Base-by-base conservation (phyloP, 2,113 vertebrate species). In the Cheirogaleus medius region DNA sequence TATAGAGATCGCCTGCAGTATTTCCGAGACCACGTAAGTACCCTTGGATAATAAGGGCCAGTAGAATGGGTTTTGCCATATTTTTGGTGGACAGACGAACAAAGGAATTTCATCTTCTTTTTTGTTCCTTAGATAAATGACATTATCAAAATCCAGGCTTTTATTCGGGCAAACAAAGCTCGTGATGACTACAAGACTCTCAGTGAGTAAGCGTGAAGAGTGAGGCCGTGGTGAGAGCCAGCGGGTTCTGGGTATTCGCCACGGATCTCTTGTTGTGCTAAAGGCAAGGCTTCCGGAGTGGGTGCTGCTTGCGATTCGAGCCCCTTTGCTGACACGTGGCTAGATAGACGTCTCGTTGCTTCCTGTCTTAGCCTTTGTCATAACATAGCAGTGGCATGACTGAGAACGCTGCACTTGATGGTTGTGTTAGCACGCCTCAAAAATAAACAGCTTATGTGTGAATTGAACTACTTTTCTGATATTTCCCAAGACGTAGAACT, bases 181-280 rank as follows among this genome's bases (percentile, higher is more conserved):
- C 99, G 99, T 87, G 99, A 99, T 56, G 99, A 99, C 98, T 99
- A 99, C 99, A 99, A 99, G 98, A 99, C 99, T 8, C 99, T 99
- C 87, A 99, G 99, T 99, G 98, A 99, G 99, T 99, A 97, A 74
- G 88, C 52, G 83, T n/a, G 80, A 20, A 52, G 68, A 93, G 77
- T 90, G 96, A 97, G 97, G 77, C 54, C 25, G 27, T 64, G 15
- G 83, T 73, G 90, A 81, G 93, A 0, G 47, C 87, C 78, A 20
- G 32, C 83, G 42, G 82, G 89, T 74, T 83, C 91, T 78, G 94
- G 78, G 90, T 74, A 1, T 63, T 71, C 84, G 84, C 81, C 58
- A 21, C 1, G 32, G 92, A 90, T 56, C 81, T 95, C 93, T 94
- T 49, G 74, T 85, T 66, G n/a, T 94, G 42, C 86, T 94, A 64